Evolutionary conservation across 2,113 vertebrate genomes (phyloP), one percentile per base, ranked within the genome.

Genomic region (Sebastes fasciatus): DNA sequence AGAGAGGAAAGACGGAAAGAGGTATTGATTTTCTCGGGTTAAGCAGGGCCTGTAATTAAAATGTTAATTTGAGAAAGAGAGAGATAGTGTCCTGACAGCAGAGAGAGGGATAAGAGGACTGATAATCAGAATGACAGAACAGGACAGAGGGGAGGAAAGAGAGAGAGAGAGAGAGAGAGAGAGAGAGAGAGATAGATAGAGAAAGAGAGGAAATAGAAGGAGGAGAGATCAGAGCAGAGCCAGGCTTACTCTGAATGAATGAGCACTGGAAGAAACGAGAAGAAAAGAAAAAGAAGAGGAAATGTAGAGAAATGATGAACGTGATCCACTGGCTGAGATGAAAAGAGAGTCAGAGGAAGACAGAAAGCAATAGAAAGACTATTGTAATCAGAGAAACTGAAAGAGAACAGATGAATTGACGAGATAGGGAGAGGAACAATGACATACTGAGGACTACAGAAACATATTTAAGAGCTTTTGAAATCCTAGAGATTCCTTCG

Each of bases 11-110:
- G 79, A 69, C 69, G 34, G 82, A 90, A 77, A 89, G 78, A 76
- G 67, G 79, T 97, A 99, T 99, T 96, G 98, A 99, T 99, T 97
- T 96, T 94, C 93, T 92, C 93, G 94, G 95, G 96, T 97, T 97
- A 97, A 97, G 97, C 97, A 97, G 97, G 97, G 96, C 96, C 98
- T 97, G 97, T 99, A 99, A 99, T 99, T 99, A 99, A 99, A 98
- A 99, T 99, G 98, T 99, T 99, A 99, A 99, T 99, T 97, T 97
- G 96, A 97, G 97, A 97, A 96, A 97, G 96, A 97, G 96, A 97
- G 96, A 97, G 98, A 98, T 97, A 97, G 96, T 95, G 97, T 98
- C 96, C 97, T 98, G 97, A 97, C 97, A 98, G 97, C 96, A 97
- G 96, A 70, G 95, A 95, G 82, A 92, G 93, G 97, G 97, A 98